Evolutionary conservation across 1,140 invertebrate genomes (phyloP), one percentile per base, ranked within the genome.

Genomic region (Coptotermes formosanus): DNA sequence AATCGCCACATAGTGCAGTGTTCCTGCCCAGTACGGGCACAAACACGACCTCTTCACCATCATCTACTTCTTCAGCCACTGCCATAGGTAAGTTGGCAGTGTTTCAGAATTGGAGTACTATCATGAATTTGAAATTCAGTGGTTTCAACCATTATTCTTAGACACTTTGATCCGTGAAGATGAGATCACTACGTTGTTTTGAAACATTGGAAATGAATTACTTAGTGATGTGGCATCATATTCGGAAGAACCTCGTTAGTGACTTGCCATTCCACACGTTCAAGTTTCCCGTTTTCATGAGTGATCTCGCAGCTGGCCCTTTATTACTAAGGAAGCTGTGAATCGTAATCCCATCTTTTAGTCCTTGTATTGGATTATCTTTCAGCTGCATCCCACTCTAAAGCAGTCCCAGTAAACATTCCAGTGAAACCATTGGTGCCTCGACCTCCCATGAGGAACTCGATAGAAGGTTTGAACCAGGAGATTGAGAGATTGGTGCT

Each of bases 401-500:
- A 93, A 89, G 91, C 92, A 89, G 93, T 92, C 90, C 93, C 93
- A 83, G 92, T 93, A 89, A 92, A 91, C 88, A 93, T 93, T 87
- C 92, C 92, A 86, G 59, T 52, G n/a, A 87, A 52, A 88, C 87
- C 89, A 43, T 89, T 92, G 38, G 85, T 89, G 82, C 89, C 88
- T 69, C 86, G 91, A 89, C 91, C 94, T 88, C 94, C 95, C 86
- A 95, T 96, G 91, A 92, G 96, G 86, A 96, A 94, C 88, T 97
- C 96, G 83, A 95, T 97, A 38, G 96, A 97, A 91, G 96, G 96
- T 64, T 92, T 97, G 6, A 97, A 97, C 91, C 95, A 96, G 90
- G 95, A 97, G 91, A 96, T 97, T 86, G 95, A 97, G 91, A 92
- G 93, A 89, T 92, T 95, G 82, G 95, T 96, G 75, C 91, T 95